phyloP scores from a whole-genome alignment of 2,888 invertebrate species.

The Shargacucullia verbasci region DNA sequence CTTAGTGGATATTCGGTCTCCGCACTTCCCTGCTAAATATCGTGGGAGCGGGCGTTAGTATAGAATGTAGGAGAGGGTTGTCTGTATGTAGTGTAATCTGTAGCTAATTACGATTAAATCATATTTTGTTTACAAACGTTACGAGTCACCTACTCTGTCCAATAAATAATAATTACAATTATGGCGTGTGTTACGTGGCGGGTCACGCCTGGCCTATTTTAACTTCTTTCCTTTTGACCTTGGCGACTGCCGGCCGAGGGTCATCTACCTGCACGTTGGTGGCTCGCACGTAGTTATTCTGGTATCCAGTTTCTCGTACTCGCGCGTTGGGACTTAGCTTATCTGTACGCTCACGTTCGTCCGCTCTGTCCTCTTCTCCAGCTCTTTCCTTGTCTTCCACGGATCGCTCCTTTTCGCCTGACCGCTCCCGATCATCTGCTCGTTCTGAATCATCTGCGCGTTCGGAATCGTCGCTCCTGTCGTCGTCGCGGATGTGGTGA shows the following conservation, averaged over 20 bases:
- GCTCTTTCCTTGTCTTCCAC: constrained; percentile 57
- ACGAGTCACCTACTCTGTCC: constrained; percentile 41
- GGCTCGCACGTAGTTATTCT: constrained; percentile 76
- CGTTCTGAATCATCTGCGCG: constrained; percentile 38
- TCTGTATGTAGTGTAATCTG: constrained; percentile 8
- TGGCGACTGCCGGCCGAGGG: constrained; percentile 59
- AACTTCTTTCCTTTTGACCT: constrained; percentile 54
- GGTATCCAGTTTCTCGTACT: constrained; percentile 74
- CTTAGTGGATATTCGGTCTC: too few species aligned
- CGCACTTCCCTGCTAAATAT: background rate
- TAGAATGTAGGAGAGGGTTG: constrained; percentile 2
- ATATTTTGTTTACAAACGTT: constrained; percentile 37
- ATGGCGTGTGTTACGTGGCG: constrained; percentile 74
- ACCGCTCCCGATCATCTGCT: constrained; percentile 48
- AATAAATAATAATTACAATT: constrained; percentile 80
- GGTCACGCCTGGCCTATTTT: constrained; percentile 55
- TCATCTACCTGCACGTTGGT: constrained; percentile 76
- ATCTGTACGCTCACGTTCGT: constrained; percentile 62
- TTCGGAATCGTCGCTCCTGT: constrained; percentile 54
- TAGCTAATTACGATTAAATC: constrained; percentile 20
- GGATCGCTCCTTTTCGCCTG: constrained; percentile 60
- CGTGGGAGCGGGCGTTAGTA: background rate
- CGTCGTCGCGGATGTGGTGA: constrained; percentile 58
- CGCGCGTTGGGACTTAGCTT: constrained; percentile 75
- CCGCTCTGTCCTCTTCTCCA: constrained; percentile 58